phyloP scores from a whole-genome alignment of 2,797 vertebrate species.

The Myioborus miniatus region DNA sequence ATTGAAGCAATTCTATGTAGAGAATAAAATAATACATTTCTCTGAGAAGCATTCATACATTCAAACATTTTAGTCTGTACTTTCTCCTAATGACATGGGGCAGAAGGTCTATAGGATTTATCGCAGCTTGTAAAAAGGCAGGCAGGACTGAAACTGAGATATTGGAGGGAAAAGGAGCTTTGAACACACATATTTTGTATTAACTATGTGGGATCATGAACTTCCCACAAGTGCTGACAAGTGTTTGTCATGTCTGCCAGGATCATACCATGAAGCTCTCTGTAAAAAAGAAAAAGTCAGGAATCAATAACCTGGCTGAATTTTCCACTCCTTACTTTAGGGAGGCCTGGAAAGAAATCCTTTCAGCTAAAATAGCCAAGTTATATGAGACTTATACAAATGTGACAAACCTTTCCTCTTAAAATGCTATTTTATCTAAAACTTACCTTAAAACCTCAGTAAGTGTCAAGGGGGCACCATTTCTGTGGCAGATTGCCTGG shows the following conservation, averaged over 20 bases:
- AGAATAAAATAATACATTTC: background rate
- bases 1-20: background rate
- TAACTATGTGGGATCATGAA: fast-evolving
- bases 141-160: background rate
- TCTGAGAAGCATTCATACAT: background rate
- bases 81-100: background rate
- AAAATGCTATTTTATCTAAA: background rate
- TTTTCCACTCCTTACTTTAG: background rate
- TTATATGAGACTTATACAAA: background rate
- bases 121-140: background rate
- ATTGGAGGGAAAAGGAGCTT: background rate
- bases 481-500: background rate
- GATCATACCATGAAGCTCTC: background rate
- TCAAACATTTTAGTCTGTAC: background rate
- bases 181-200: background rate
- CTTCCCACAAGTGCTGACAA: background rate
- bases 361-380: background rate
- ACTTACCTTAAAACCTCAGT: background rate
- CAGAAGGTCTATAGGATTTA: background rate
- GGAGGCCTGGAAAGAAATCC: background rate
- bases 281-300: background rate
- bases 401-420: background rate
- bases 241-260: background rate
- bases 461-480: background rate
- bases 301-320: background rate